Evolutionary conservation across 2,888 invertebrate genomes (phyloP), one percentile per base, ranked within the genome.

Genomic region (Amiota minor): DNA sequence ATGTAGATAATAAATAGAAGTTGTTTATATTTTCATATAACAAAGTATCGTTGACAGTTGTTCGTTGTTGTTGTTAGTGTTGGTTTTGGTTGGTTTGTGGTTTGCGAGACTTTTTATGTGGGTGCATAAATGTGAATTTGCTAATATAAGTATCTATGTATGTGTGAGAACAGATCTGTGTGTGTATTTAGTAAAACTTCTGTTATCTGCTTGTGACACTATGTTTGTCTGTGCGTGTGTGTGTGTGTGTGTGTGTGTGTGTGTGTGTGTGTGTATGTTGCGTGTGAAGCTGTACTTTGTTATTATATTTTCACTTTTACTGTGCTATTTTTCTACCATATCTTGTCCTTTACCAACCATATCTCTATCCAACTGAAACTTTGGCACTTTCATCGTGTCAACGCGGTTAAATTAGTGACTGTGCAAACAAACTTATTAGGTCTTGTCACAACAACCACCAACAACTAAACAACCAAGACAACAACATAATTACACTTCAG

Each of bases 381-480:
- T 35, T 35, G 35, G 35, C 35, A 35, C 35, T 35, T 8, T 35
- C 35, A 35, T 35, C 35, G 35, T 35, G 35, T 69, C 78, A 70
- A 71, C 56, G 12, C 70, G 47, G 64, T 74, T 65, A 55, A 16
- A 70, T 75, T 70, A 73, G 62, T 62, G 68, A 71, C 69, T 62
- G 61, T 71, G 61, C n/a, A 62, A 49, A 35, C 61, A 46, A 74
- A 76, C 76, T 82, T 77, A 81, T 81, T 77, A 79, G 74, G 77
- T 80, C 75, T 76, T 74, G 76, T 79, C 74, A 75, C 77, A 77
- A 80, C 59, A 79, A 35, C 2, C 35, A 35, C 35, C 35, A 35
- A 35, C 35, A 35, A 35, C 35, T n/a, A n/a, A 35, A 35, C 35
- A 35, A 6, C 35, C 6, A 35, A 2, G 35, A 35, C 35, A 35